phyloP scores from a whole-genome alignment of 2,113 vertebrate genomes.

The Ondatra zibethicus region DNA sequence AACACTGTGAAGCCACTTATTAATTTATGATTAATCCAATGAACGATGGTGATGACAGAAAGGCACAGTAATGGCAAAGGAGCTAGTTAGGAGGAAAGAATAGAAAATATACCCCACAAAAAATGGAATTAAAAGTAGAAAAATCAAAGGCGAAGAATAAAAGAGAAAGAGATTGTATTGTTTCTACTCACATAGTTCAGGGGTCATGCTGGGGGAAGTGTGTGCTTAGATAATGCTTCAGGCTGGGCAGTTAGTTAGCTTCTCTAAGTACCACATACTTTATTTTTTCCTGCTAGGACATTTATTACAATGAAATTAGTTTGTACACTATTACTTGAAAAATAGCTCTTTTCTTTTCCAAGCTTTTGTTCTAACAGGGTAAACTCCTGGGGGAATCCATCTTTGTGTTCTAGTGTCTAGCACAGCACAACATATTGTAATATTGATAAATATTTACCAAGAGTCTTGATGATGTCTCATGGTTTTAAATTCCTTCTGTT shows the following conservation, averaged over 20 bases:
- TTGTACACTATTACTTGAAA: neutral
- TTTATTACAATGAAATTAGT: neutral
- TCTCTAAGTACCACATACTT: neutral
- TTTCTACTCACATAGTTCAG: neutral
- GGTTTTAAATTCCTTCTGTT: neutral
- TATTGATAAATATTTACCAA: neutral
- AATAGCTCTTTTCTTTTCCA: neutral
- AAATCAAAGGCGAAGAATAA: neutral
- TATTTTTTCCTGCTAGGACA: neutral
- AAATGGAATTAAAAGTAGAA: neutral
- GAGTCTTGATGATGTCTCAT: neutral
- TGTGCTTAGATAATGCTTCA: neutral
- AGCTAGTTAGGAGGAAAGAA: neutral
- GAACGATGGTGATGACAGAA: neutral
- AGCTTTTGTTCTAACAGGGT: neutral
- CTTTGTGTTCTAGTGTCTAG: neutral
- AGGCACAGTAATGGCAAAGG: neutral
- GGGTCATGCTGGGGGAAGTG: neutral
- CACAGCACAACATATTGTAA: fast-evolving
- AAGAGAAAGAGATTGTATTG: neutral
- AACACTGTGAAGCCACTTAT: neutral
- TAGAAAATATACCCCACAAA: neutral
- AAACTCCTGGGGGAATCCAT: neutral
- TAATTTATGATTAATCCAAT: neutral
- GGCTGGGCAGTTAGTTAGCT: neutral